Conservation (phyloP, 2,888 invertebrate species). For the Sympetrum striolatum region DNA sequence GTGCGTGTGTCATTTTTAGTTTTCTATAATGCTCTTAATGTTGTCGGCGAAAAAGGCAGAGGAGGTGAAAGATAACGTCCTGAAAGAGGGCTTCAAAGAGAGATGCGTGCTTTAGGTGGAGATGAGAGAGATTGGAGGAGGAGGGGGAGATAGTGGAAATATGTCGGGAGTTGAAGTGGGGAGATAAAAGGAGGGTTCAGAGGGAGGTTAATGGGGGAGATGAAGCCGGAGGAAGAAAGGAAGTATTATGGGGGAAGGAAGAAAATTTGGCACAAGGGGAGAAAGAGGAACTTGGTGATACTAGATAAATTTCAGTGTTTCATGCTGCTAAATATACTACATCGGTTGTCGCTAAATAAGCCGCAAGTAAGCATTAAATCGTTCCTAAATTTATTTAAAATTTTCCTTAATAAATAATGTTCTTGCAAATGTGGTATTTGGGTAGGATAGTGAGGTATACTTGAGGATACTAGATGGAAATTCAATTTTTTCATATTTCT, state of each 20-base stretch:
- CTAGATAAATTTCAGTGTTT: no score
- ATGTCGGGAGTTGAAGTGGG: not conserved
- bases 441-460: no score
- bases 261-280: not conserved
- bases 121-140: not conserved
- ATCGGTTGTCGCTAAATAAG: no score
- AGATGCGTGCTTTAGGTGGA: not conserved
- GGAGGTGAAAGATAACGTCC: not conserved
- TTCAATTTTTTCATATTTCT: no score
- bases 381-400: no score
- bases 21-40: constrained; percentile 18
- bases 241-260: not conserved
- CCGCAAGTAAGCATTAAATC: not conserved
- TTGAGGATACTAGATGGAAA: no score
- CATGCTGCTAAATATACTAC: no score
- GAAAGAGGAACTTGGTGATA: not conserved
- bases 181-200: not conserved
- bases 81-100: not conserved
- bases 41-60: not conserved
- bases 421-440: no score
- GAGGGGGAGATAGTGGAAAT: not conserved
- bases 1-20: not conserved
- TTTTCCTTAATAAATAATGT: no score
- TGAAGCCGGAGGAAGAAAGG: not conserved
- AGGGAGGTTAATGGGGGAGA: not conserved